Conservation (phyloP, 2,797 vertebrate genomes). For the Chanos chanos region DNA sequence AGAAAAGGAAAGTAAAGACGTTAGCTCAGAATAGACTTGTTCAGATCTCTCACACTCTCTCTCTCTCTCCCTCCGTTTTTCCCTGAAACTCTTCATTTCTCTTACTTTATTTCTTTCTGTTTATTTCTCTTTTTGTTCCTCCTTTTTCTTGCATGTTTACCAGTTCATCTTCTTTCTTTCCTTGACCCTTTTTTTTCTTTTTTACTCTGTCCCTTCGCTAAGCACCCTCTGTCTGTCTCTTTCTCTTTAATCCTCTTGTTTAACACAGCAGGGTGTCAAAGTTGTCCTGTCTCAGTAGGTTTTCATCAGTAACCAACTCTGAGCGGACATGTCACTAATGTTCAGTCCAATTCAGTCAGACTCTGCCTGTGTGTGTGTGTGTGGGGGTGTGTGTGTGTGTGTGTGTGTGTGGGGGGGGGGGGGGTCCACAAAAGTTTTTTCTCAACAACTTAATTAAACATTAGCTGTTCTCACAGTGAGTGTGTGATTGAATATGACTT, state of each 20-base stretch:
- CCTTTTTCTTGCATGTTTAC: not conserved
- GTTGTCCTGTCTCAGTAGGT: not conserved
- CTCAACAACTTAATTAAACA: too few relatives aligned
- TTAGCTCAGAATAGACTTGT: conserved; percentile 58
- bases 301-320: not conserved
- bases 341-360: too few relatives aligned
- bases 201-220: not conserved
- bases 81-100: not conserved
- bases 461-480: too few relatives aligned
- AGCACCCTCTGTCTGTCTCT: not conserved
- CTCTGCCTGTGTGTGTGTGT: too few relatives aligned
- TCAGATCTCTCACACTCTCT: conserved; percentile 31
- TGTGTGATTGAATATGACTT: too few relatives aligned
- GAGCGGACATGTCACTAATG: too few relatives aligned
- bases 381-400: too few relatives aligned
- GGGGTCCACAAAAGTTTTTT: too few relatives aligned
- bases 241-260: not conserved
- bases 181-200: too few relatives aligned
- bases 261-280: not conserved
- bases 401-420: too few relatives aligned
- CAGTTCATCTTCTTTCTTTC: too few relatives aligned
- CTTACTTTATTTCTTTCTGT: not conserved
- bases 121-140: not conserved
- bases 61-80: not conserved
- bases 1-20: conserved; percentile 70